These are phyloP conservation scores for Meiosimyza platycephala DNA, from an alignment of 2,888 invertebrate genomes.

Conservation along the genomic window DNA sequence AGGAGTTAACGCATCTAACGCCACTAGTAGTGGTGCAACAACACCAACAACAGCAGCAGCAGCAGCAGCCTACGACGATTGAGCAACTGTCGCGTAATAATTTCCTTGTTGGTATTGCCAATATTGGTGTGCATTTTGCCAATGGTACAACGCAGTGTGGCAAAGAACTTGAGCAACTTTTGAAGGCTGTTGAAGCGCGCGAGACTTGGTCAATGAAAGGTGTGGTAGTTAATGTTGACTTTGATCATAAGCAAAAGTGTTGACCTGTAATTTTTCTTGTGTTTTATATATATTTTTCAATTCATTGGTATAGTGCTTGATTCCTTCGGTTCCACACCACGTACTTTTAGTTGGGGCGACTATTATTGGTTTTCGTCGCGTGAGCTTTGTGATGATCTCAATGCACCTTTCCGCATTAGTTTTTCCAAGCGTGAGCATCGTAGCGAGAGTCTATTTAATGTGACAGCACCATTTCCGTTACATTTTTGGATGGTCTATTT, in stretches of 20 bases:
- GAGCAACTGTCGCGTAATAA: slow-evolving; percentile 45
- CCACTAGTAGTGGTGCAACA: not conserved
- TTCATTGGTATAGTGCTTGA: slow-evolving; percentile 51
- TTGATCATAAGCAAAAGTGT: slow-evolving; percentile 1
- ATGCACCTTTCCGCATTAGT: slow-evolving; percentile 52
- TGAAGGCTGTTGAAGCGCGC: slow-evolving; percentile 47
- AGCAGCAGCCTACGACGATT: not conserved
- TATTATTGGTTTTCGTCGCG: slow-evolving; percentile 56
- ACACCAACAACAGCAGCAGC: not conserved
- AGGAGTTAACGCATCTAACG: not conserved
- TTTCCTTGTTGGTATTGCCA: slow-evolving; percentile 57
- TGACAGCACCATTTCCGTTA: slow-evolving; percentile 53
- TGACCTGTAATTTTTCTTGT: slow-evolving; percentile 15
- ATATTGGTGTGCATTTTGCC: slow-evolving; percentile 47
- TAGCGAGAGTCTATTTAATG: slow-evolving; percentile 47
- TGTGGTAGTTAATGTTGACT: slow-evolving; percentile 36
- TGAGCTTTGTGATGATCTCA: slow-evolving; percentile 54
- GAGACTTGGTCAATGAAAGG: slow-evolving; percentile 56
- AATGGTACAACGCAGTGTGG: slow-evolving; percentile 50
- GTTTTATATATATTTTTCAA: not conserved
- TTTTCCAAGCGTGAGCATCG: slow-evolving; percentile 46
- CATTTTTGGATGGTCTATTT: slow-evolving; percentile 55
- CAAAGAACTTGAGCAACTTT: slow-evolving; percentile 51
- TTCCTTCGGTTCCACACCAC: slow-evolving; percentile 53
- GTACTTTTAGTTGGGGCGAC: slow-evolving; percentile 56